Conservation (phyloP, 2,797 vertebrate species). For the Neolamprologus multifasciatus region DNA sequence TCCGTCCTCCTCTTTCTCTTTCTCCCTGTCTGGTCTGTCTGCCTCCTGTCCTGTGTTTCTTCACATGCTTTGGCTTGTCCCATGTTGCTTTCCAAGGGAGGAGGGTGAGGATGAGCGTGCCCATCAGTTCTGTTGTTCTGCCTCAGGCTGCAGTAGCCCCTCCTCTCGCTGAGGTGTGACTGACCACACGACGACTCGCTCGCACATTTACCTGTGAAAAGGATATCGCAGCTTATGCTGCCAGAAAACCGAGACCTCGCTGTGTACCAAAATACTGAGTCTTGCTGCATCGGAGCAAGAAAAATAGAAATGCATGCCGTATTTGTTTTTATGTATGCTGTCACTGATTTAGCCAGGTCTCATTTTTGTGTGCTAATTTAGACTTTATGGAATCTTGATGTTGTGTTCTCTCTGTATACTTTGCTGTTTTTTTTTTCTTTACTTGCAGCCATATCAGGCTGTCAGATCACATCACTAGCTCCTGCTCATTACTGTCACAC, state of each 20-base stretch:
- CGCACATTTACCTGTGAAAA: conserved; percentile 38
- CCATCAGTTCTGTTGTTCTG: conserved; percentile 89
- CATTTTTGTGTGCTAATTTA: conserved; percentile 5
- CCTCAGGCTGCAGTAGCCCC: conserved; percentile 88
- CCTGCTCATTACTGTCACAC: conserved; percentile 24
- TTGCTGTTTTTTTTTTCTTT: background rate
- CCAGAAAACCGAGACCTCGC: conserved; percentile 34
- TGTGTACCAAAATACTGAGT: conserved; percentile 13
- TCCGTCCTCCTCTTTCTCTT: conserved; percentile 9
- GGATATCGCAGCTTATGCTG: conserved; percentile 17
- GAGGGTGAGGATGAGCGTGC: conserved; percentile 78
- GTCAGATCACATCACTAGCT: conserved; percentile 41
- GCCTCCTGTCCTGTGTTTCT: conserved; percentile 5
- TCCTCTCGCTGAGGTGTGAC: conserved; percentile 78
- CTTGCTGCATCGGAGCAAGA: background rate
- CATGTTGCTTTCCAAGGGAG: conserved; percentile 73
- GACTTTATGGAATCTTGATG: conserved; percentile 6
- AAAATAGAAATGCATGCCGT: conserved; percentile 24
- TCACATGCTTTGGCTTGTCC: conserved; percentile 29
- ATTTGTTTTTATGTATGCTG: background rate
- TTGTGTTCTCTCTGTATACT: conserved; percentile 24
- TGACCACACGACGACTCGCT: conserved; percentile 8
- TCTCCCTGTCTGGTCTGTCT: background rate
- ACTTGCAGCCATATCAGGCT: conserved; percentile 26
- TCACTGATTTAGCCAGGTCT: conserved; percentile 4